These are phyloP conservation scores for Paedocypris sp. DNA, from an alignment of 2,113 vertebrate genomes.

Conservation along the genomic window DNA sequence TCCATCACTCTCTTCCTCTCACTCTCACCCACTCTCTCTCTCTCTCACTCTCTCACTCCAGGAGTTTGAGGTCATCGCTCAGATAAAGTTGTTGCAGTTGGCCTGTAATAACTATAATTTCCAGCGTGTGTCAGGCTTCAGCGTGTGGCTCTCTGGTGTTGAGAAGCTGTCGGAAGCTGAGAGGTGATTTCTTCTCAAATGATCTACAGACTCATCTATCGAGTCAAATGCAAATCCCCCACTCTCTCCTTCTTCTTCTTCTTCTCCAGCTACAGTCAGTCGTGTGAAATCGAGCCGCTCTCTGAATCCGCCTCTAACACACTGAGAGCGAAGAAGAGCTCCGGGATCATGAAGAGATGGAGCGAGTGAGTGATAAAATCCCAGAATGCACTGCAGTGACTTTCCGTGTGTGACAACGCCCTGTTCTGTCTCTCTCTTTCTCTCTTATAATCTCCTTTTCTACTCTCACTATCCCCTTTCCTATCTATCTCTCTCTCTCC, in stretches of 20 bases:
- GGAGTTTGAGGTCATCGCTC: slow-evolving; percentile 95
- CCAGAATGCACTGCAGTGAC: too few relatives aligned
- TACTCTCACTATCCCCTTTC: too few relatives aligned
- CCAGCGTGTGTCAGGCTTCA: slow-evolving; percentile 67
- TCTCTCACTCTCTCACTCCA: slow-evolving; percentile 33
- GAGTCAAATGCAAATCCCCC: not conserved
- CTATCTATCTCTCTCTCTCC: too few relatives aligned
- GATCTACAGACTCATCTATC: not conserved
- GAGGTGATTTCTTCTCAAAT: too few relatives aligned
- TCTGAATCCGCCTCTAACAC: slow-evolving; percentile 92
- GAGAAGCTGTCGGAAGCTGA: slow-evolving; percentile 81
- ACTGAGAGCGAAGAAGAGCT: slow-evolving; percentile 80
- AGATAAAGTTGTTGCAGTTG: slow-evolving; percentile 92
- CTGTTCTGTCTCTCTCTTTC: too few relatives aligned
- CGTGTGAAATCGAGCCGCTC: slow-evolving; percentile 89
- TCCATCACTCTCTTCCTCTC: too few relatives aligned
- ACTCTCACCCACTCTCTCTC: too few relatives aligned
- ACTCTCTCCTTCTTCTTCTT: not conserved
- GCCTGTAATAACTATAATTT: slow-evolving; percentile 97
- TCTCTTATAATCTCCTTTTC: too few relatives aligned
- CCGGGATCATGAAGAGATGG: slow-evolving; percentile 92
- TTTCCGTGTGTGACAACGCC: too few relatives aligned
- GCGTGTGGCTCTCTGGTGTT: slow-evolving; percentile 77
- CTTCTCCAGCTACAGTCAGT: slow-evolving; percentile 77
- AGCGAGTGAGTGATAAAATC: slow-evolving; percentile 98